Conservation (phyloP, 2,888 invertebrate species). For the Macaria liturata region DNA sequence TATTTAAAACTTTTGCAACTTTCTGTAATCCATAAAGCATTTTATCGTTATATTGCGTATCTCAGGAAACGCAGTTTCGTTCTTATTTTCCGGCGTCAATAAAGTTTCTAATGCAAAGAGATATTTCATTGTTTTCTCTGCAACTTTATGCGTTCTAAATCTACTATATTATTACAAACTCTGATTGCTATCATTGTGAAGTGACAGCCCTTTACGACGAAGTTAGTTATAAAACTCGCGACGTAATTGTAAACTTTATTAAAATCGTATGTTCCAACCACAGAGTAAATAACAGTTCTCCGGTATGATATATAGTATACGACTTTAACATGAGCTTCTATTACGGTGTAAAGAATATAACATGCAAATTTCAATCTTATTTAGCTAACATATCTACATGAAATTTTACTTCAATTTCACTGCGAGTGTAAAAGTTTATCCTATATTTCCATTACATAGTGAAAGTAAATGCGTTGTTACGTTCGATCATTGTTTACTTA, state of each 20-base stretch:
- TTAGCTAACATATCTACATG: too few species aligned
- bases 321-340: too few species aligned
- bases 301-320: too few species aligned
- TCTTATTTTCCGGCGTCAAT: constrained; percentile 11
- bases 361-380: too few species aligned
- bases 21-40: too few species aligned
- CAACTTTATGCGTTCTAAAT: constrained; percentile 13
- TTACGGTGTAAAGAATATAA: too few species aligned
- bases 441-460: constrained; percentile 2
- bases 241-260: constrained; percentile 8
- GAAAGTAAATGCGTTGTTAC: constrained; percentile 12
- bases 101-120: constrained; percentile 26
- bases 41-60: constrained; percentile 12
- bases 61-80: constrained; percentile 23
- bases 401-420: too few species aligned
- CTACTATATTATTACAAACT: constrained; percentile 7
- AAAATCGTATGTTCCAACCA: too few species aligned
- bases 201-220: constrained; percentile 5
- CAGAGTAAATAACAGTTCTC: too few species aligned
- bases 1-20: too few species aligned
- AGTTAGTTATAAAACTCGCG: constrained; percentile 7
- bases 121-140: constrained; percentile 9
- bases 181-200: constrained; percentile 18
- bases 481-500: constrained; percentile 4
- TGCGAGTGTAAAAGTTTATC: neutral